Evolutionary conservation across 2,888 invertebrate genomes (phyloP), one percentile per base, ranked within the genome.

Genomic region (Aphidoletes aphidimyza): DNA sequence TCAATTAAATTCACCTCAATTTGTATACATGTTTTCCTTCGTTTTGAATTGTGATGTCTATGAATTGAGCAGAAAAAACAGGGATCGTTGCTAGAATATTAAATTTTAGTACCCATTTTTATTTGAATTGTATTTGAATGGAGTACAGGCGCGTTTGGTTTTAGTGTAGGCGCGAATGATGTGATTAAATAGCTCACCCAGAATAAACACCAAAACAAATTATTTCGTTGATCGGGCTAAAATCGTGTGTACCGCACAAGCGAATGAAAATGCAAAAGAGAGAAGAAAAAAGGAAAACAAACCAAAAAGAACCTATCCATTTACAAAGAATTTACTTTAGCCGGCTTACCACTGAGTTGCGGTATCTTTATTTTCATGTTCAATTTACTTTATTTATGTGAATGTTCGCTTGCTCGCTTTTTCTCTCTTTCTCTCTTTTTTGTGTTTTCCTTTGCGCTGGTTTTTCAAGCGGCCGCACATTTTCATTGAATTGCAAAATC

Each of bases 141-240:
- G n/a, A n/a, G n/a, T n/a, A 34, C 2, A 30, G 69, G 69, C 30
- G 8, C n/a, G n/a, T n/a, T n/a, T n/a, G n/a, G n/a, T n/a, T n/a
- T n/a, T n/a, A n/a, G n/a, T n/a, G n/a, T n/a, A n/a, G 30, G 30
- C 69, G 69, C 30, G 30, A 30, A 9, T 69, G 69, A 69, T 69
- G 69, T 69, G 69, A 69, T 69, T 69, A 30, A 69, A 69, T 30
- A 69, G 69, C 69, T 69, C 69, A 17, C 42, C 42, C 42, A 81
- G 37, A 81, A 81, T 81, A 81, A 37, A 81, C 81, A 81, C 37
- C 37, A 81, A 81, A 81, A 81, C 37, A 37, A 81, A 81, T 81
- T 81, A 81, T 69, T 69, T n/a, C n/a, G n/a, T n/a, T n/a, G n/a
- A n/a, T n/a, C n/a, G n/a, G n/a, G n/a, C n/a, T n/a, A n/a, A n/a